Evolutionary conservation across 2,888 invertebrate genomes (phyloP).

Genomic region (Bimastos eiseni): DNA sequence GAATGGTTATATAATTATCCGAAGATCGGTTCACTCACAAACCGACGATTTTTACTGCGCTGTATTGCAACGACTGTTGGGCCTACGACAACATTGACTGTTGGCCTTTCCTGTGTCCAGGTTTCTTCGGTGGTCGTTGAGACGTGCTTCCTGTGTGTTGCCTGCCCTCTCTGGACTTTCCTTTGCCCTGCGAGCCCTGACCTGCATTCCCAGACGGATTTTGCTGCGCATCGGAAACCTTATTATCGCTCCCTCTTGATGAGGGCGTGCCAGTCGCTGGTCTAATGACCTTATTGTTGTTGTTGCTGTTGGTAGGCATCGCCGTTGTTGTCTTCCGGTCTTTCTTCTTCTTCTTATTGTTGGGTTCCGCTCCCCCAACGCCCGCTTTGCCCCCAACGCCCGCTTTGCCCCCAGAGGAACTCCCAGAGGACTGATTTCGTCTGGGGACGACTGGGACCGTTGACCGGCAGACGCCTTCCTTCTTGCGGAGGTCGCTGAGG

Average conservation of each 20-base stretch:
- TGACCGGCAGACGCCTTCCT: not conserved
- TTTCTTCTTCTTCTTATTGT: not conserved
- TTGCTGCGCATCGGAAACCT: not conserved
- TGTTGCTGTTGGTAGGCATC: not conserved
- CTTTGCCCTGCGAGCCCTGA: not conserved
- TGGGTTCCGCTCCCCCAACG: not conserved
- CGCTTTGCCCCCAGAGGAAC: not conserved
- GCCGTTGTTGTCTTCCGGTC: not conserved
- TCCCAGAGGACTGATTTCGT: not conserved
- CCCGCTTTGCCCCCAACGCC: not conserved
- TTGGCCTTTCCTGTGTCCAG: not conserved
- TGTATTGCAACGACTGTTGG: not conserved
- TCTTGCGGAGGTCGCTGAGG: not conserved
- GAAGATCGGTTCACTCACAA: not conserved
- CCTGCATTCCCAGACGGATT: not conserved
- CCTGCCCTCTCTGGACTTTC: not conserved
- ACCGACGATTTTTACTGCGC: conserved; percentile 2
- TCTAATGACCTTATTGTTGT: not conserved
- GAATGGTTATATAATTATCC: not conserved
- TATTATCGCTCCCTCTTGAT: not conserved
- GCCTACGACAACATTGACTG: not conserved
- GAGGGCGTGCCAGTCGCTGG: not conserved
- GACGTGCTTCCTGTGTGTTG: not conserved
- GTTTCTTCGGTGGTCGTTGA: not conserved
- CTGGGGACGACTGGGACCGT: not conserved